A percentile compares a stretch with the other conserved stretches of the same genome.
These are phyloP conservation scores for Erinaceus europaeus DNA, from an alignment of 2,113 vertebrate species.

Conservation along the genomic window DNA sequence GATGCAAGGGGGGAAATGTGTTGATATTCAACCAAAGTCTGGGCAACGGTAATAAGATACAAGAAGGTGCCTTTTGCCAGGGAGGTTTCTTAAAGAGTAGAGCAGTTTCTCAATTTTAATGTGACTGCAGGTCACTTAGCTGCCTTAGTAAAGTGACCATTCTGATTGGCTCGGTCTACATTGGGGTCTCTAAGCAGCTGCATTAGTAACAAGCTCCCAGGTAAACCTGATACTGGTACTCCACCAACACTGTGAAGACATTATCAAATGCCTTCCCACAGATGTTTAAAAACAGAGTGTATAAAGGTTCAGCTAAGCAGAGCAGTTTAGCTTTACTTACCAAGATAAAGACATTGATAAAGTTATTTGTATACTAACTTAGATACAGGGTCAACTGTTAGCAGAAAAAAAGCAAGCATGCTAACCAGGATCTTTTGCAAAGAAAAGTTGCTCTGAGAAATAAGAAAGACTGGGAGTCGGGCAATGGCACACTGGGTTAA, in stretches of 20 bases:
- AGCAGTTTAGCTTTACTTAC: background rate
- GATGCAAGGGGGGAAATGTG: background rate
- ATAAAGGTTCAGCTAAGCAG: background rate
- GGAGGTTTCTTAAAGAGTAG: background rate
- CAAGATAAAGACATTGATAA: background rate
- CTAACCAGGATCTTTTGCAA: constrained; percentile 4
- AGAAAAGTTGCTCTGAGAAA: background rate
- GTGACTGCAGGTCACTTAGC: background rate
- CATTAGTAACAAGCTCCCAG: background rate
- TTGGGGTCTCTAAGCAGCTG: background rate
- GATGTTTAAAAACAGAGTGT: background rate
- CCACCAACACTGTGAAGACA: background rate
- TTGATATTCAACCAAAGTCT: background rate
- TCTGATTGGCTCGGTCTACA: background rate
- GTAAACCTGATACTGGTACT: background rate
- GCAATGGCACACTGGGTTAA: too few species aligned
- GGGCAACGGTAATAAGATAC: background rate
- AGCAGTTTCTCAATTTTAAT: background rate
- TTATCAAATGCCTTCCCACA: background rate
- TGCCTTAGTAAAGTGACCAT: constrained; percentile 21
- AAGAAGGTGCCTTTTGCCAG: background rate
- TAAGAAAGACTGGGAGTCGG: background rate
- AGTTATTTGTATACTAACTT: background rate
- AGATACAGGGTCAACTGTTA: background rate
- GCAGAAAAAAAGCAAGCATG: constrained; percentile 32